Base-by-base conservation (phyloP, 1,140 invertebrate genomes). In the Calliphora vicina region DNA sequence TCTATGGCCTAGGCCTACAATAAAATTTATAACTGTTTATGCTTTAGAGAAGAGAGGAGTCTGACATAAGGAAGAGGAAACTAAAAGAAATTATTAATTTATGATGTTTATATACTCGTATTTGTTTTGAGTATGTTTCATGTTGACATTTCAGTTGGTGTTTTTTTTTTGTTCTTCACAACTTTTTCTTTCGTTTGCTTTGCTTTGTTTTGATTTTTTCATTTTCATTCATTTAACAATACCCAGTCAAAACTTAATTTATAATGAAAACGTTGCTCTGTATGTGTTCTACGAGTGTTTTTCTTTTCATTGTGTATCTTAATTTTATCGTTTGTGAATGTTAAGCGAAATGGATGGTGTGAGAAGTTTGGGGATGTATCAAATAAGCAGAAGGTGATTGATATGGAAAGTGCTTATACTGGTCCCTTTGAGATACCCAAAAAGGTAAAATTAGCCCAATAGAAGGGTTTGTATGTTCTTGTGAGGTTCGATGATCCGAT, bases 61-160 rank as follows among this genome's bases (percentile, higher is more conserved):
- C 1, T 35, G 10, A 50, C 3, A 6, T 9, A 50, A 50, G 45
- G 12, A 12, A 50, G 12, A 15, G 17, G 13, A 50, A 35, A 35
- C 10, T 8, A 57, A 67, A 23, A 25, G 20, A 67, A 67, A 67
- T 67, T 67, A 67, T 67, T 67, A 67, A 67, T 67, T 67, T 67
- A 67, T 67, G 20, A 67, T 57, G 50, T 57, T 57, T 57, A n/a
- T 35, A 35, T 35, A 35, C 35, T 35, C 35, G 35, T 50, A 67
- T 67, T 67, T 67, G 17, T 67, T 67, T 67, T 67, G 61, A 67
- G 61, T 12, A 67, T 67, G 61, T 67, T 67, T 67, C 20, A 67
- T 67, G n/a, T 67, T 67, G 61, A 67, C 61, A 67, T 67, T 67
- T 67, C 61, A 67, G n/a, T 67, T 67, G 1, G 10, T 67, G 20